Percentiles rank a stretch among this genome's conserved stretches.
phyloP scores from a whole-genome alignment of 2,888 invertebrate genomes.

The Pilophorus perplexus region DNA sequence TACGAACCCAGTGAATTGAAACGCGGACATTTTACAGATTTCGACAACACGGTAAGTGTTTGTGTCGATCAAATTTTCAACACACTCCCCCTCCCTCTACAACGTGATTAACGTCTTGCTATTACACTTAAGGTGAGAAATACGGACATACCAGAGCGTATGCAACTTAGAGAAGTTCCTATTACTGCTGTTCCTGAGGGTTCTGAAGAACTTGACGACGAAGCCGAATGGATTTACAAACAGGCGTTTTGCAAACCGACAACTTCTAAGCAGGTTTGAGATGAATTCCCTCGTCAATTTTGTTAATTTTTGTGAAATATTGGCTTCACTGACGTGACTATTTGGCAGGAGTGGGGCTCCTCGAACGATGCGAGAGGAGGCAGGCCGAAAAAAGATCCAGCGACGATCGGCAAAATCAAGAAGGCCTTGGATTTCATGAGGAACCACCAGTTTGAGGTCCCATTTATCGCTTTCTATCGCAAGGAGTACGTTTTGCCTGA shows the following conservation, averaged over 20 bases:
- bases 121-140: slow-evolving; percentile 74
- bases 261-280: slow-evolving; percentile 76
- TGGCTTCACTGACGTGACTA: too few relatives aligned
- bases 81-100: background rate
- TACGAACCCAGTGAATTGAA: slow-evolving; percentile 98
- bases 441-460: slow-evolving; percentile 92
- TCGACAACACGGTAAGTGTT: slow-evolving; percentile 70
- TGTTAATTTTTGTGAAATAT: too few relatives aligned
- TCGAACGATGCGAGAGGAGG: slow-evolving; percentile 56
- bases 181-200: slow-evolving; percentile 78
- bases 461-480: slow-evolving; percentile 97
- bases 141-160: slow-evolving; percentile 86
- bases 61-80: background rate
- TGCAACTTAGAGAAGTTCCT: slow-evolving; percentile 85
- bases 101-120: too few relatives aligned
- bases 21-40: slow-evolving; percentile 90
- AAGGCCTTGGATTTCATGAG: slow-evolving; percentile 94
- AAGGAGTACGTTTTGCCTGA: slow-evolving; percentile 97
- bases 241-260: slow-evolving; percentile 84
- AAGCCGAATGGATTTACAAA: slow-evolving; percentile 96
- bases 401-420: slow-evolving; percentile 82
- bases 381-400: slow-evolving; percentile 62
- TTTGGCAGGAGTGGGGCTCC: slow-evolving; percentile 52
- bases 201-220: slow-evolving; percentile 84
- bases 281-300: too few relatives aligned